Evolutionary conservation across 2,888 invertebrate genomes (phyloP), one percentile per base, ranked within the genome.

Genomic region (Nephrocerus scutellatus): DNA sequence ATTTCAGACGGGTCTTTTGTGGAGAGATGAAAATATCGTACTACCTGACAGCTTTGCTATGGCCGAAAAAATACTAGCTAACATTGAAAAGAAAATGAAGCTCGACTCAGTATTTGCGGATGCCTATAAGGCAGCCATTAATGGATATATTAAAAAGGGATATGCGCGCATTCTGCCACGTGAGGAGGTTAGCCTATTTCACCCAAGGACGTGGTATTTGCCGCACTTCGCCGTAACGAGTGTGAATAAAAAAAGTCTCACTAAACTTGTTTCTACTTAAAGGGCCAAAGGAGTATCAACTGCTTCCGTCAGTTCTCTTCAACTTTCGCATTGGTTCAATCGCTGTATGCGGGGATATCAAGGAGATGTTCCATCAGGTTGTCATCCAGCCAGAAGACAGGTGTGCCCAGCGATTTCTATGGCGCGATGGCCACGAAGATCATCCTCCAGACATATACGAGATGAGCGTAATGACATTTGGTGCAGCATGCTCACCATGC

Each of bases 131-230:
- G 35, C 34, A 3, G 40, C 44, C n/a, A 39, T 44, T 13, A 30
- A 19, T 2, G 21, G 23, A 7, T 40, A 44, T 30, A n/a, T 39
- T 8, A n/a, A 35, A 12, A 44, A 41, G 16, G 37, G 37, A 7
- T 46, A 46, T 21, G 40, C 44, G 13, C 35, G 41, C 10, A 47
- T 39, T 21, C 30, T 44, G 18, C 30, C 38, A 13, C 16, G 36
- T 5, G 40, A 32, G 6, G 39, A 47, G 16, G 33, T 24, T 7
- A 23, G 30, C 30, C 38, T 22, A 12, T 18, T 21, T 2, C 25
- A 35, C 5, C 12, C 34, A 4, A 49, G 34, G 22, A 46, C 36
- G 2, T 55, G 53, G 55, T 55, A 54, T 30, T 26, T 55, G 6
- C 54, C 55, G 6, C 51, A 54, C 33, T 55, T 41, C 15, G 39